These are phyloP conservation scores for Hyles lineata DNA, from an alignment of 2,888 invertebrate genomes.

Conservation along the genomic window DNA sequence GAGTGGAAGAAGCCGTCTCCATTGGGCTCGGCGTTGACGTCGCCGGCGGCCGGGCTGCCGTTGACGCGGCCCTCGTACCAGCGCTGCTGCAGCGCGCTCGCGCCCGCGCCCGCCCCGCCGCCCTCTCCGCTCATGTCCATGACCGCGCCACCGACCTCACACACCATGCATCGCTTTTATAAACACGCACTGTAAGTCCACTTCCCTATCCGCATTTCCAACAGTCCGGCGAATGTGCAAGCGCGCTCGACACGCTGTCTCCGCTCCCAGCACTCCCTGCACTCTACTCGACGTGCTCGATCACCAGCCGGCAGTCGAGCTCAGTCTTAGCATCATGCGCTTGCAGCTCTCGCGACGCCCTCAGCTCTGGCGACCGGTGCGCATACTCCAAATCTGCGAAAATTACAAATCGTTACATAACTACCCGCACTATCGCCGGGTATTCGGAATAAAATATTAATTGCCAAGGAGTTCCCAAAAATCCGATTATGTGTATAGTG, in stretches of 20 bases:
- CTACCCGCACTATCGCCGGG: slow-evolving; percentile 10
- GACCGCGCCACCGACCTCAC: slow-evolving; percentile 77
- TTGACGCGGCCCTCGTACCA: slow-evolving; percentile 84
- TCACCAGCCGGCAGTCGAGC: slow-evolving; percentile 52
- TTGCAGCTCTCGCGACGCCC: slow-evolving; percentile 44
- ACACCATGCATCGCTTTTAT: slow-evolving; percentile 84
- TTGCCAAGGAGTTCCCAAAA: slow-evolving; percentile 28
- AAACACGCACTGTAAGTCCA: slow-evolving; percentile 78
- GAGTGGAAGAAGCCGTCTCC: slow-evolving; percentile 84
- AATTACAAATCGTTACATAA: slow-evolving; percentile 47
- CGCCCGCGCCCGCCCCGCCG: slow-evolving; percentile 70
- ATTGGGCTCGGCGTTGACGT: slow-evolving; percentile 80
- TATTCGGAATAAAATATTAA: slow-evolving; percentile 6
- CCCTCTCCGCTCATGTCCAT: slow-evolving; percentile 84
- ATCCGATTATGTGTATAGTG: slow-evolving; percentile 11
- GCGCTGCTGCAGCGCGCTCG: slow-evolving; percentile 80
- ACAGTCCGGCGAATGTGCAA: slow-evolving; percentile 52
- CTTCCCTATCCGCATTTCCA: slow-evolving; percentile 77
- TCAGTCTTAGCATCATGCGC: slow-evolving; percentile 59
- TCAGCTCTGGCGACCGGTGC: slow-evolving; percentile 53
- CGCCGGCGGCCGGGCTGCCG: slow-evolving; percentile 81
- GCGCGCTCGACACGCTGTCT: slow-evolving; percentile 37
- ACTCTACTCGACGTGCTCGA: slow-evolving; percentile 33
- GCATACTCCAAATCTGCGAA: slow-evolving; percentile 68
- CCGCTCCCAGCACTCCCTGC: no score